phyloP scores from a whole-genome alignment of 1,140 invertebrate species.

The Drosophila pruinosa region DNA sequence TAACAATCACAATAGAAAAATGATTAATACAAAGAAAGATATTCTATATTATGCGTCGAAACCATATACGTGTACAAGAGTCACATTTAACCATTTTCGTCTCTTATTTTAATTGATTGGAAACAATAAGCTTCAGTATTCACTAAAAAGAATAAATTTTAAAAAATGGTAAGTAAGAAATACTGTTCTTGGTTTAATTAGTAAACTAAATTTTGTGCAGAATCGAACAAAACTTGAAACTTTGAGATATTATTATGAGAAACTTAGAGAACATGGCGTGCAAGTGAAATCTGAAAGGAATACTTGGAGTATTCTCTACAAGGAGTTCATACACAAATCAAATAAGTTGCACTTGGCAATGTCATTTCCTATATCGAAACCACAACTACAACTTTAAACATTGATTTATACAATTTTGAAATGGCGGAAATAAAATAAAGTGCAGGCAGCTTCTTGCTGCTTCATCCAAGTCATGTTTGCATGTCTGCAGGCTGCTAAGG shows the following conservation, averaged over 20 bases:
- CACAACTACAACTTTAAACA: slow-evolving; percentile 2
- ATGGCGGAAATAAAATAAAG: slow-evolving; percentile 44
- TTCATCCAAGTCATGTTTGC: background rate
- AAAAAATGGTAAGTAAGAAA: too few relatives aligned
- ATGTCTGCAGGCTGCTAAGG: slow-evolving; percentile 1
- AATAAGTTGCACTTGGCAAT: slow-evolving; percentile 31
- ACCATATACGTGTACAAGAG: too few relatives aligned
- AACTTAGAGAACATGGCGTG: slow-evolving; percentile 1
- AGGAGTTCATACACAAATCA: slow-evolving; percentile 21
- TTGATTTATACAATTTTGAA: slow-evolving; percentile 1
- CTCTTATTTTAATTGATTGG: too few relatives aligned
- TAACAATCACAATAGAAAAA: too few relatives aligned
- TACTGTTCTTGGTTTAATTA: too few relatives aligned
- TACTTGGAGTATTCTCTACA: background rate
- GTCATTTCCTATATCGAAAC: slow-evolving; percentile 24
- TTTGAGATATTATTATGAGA: slow-evolving; percentile 4
- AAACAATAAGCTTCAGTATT: too few relatives aligned
- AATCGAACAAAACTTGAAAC: slow-evolving; percentile 5
- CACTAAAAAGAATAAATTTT: too few relatives aligned
- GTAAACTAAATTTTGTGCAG: too few relatives aligned
- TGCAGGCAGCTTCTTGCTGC: background rate
- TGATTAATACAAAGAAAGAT: too few relatives aligned
- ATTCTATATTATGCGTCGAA: too few relatives aligned
- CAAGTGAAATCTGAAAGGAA: background rate
- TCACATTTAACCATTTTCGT: too few relatives aligned